Percentiles rank a stretch among this genome's conserved stretches.
These are phyloP conservation scores for Chaetogeoica ovagalla DNA, from an alignment of 2,888 invertebrate genomes.

Conservation along the genomic window DNA sequence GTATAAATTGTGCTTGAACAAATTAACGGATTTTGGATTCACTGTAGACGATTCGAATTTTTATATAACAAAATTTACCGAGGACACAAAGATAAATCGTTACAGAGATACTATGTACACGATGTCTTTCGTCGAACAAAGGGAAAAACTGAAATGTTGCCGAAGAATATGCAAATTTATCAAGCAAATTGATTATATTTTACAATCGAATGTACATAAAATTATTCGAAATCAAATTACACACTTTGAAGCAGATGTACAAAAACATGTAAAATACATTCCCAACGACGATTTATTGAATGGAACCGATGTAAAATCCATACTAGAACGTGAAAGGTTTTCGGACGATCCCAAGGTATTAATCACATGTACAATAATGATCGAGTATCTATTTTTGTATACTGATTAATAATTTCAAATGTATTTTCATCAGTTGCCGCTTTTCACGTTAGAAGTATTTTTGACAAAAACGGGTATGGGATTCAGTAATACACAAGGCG, in stretches of 20 bases:
- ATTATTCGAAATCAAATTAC: slow-evolving; percentile 17
- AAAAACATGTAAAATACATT: slow-evolving; percentile 22
- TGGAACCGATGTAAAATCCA: background rate
- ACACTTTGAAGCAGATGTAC: background rate
- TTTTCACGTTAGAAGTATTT: slow-evolving; percentile 25
- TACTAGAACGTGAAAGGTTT: background rate
- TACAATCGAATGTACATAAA: slow-evolving; percentile 22
- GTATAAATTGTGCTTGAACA: background rate
- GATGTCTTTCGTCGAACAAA: slow-evolving; percentile 2
- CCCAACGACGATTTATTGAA: slow-evolving; percentile 14
- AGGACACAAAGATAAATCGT: fast-evolving
- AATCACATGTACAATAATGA: too few relatives aligned
- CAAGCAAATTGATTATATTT: background rate
- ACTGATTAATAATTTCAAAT: background rate
- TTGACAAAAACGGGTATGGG: background rate
- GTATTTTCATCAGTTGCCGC: slow-evolving; percentile 1
- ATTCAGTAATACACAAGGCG: background rate
- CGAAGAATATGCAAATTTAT: slow-evolving; percentile 18
- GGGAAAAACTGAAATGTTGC: slow-evolving; percentile 24
- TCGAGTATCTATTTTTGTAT: too few relatives aligned
- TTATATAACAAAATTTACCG: background rate
- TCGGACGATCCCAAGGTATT: slow-evolving; percentile 32
- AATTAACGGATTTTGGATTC: background rate
- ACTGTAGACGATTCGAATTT: background rate
- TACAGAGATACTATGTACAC: background rate